Conservation (phyloP, 1,140 invertebrate genomes). For the Nixonia krombeini region DNA sequence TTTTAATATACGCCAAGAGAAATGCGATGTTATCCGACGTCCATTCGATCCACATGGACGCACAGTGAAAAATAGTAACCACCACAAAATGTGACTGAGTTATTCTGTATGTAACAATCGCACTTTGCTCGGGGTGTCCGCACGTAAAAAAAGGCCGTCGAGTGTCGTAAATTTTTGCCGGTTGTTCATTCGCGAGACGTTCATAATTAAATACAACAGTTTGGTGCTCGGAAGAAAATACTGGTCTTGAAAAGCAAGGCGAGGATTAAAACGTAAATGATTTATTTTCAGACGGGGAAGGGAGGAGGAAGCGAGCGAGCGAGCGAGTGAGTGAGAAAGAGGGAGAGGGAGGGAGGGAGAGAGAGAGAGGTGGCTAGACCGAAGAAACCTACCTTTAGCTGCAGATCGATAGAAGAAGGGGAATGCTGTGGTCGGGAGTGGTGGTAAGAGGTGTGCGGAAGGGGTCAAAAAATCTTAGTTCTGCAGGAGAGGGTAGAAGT, state of each 20-base stretch:
- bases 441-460: constrained; percentile 48
- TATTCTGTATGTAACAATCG: no score
- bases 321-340: no score
- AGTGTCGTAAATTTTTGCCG: no score
- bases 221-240: constrained; percentile 18
- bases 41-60: no score
- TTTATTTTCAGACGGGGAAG: constrained; percentile 41
- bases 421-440: constrained; percentile 34
- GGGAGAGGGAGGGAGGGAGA: constrained; percentile 34
- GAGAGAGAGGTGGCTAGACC: constrained; percentile 45
- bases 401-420: constrained; percentile 67
- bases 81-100: no score
- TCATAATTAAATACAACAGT: neutral
- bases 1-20: no score
- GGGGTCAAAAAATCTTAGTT: constrained; percentile 69
- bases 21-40: no score
- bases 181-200: no score
- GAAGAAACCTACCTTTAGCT: constrained; percentile 66
- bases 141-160: no score
- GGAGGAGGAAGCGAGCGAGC: no score
- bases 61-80: no score
- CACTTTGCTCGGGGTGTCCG: no score
- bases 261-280: constrained; percentile 49
- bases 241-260: constrained; percentile 42
- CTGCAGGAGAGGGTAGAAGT: constrained; percentile 51